Conservation (phyloP, 2,888 invertebrate genomes). For the Chrysomela aeneicollis region DNA sequence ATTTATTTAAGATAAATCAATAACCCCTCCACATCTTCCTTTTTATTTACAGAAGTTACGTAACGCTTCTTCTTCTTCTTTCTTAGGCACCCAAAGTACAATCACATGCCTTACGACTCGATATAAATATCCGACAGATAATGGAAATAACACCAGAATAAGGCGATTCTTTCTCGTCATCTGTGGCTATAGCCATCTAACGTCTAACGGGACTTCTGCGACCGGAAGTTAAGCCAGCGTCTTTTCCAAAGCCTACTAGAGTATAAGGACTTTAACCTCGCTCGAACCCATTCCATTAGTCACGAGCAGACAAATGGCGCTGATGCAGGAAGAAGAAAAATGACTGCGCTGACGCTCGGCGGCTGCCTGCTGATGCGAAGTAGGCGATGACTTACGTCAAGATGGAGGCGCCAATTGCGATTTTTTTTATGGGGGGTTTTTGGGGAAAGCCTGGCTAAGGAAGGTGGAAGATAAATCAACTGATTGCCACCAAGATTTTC, state of each 20-base stretch:
- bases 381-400: background rate
- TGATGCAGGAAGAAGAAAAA: conserved; percentile 31
- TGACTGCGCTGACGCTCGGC: conserved; percentile 26
- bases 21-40: no score
- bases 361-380: conserved; percentile 7
- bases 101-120: no score
- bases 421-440: no score
- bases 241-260: conserved; percentile 58
- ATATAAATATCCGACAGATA: background rate
- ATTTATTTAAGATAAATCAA: no score
- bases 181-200: conserved; percentile 47
- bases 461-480: no score
- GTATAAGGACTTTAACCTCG: conserved; percentile 60
- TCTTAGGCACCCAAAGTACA: no score
- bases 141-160: background rate
- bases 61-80: no score
- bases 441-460: no score
- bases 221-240: conserved; percentile 57
- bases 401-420: no score
- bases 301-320: conserved; percentile 41
- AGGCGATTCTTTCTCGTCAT: conserved; percentile 25
- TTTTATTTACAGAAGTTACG: no score
- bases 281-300: conserved; percentile 43
- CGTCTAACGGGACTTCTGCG: conserved; percentile 57
- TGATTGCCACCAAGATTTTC: no score